phyloP scores from a whole-genome alignment of 1,140 invertebrate genomes.

The Cydia pomonella region DNA sequence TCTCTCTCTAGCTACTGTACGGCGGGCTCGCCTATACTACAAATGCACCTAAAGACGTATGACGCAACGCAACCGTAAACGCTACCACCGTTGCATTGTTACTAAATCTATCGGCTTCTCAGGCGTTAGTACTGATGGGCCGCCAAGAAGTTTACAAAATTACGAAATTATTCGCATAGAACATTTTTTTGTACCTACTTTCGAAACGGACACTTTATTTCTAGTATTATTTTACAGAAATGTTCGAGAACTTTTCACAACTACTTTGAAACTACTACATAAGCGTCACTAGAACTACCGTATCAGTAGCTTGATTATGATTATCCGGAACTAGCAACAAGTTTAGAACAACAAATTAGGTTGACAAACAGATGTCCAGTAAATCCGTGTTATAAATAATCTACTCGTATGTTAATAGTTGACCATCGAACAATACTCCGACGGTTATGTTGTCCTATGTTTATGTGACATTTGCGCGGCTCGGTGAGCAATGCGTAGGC shows the following conservation, averaged over 20 bases:
- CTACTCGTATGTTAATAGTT: not conserved
- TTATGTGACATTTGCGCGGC: not conserved
- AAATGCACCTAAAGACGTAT: conserved; percentile 8
- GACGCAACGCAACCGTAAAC: conserved; percentile 9
- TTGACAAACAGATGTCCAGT: too few species aligned
- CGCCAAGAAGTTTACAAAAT: not conserved
- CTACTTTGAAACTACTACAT: too few species aligned
- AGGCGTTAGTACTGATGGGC: not conserved
- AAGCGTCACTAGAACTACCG: too few species aligned
- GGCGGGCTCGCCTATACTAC: conserved; percentile 1
- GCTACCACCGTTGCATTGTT: conserved; percentile 27
- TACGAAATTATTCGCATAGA: not conserved
- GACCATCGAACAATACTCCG: not conserved
- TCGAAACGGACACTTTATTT: not conserved
- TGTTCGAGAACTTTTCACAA: too few species aligned
- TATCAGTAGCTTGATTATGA: too few species aligned
- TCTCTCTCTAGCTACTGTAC: not conserved
- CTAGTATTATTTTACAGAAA: too few species aligned
- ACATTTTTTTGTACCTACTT: too few species aligned
- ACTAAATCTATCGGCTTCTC: conserved; percentile 21
- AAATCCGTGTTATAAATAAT: too few species aligned
- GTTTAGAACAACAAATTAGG: not conserved
- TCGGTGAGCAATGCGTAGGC: conserved; percentile 1
- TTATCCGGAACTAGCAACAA: not conserved
- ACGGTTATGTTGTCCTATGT: not conserved